Base-by-base conservation (phyloP, 2,113 vertebrate species). In the Carettochelys insculpta region DNA sequence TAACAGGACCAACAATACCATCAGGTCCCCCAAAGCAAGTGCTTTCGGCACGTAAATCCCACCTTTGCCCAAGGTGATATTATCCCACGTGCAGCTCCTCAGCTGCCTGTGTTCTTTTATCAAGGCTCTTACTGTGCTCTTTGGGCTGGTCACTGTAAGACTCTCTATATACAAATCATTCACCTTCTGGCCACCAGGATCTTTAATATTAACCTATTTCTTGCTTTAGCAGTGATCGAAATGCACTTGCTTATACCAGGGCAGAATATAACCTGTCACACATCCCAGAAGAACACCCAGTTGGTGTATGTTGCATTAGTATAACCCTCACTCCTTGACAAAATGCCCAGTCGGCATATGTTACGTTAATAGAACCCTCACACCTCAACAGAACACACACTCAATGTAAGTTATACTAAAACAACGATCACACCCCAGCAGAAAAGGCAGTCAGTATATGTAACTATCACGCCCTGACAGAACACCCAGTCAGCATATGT, bases 61-160 rank as follows among this genome's bases (percentile, higher is more conserved):
- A 45, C 41, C 1, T 51, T 13, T 43, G 48, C 84, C 68, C 79
- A 31, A 77, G 87, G 83, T 89, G 92, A 38, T 94, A 80, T 78
- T 90, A 90, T 92, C 90, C 95, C 94, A 93, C 92, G 24, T 81
- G 84, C 51, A 1, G 0, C 34, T 27, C 77, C 87, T 1, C 90
- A 90, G 82, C 91, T 89, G 84, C 78, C 38, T 61, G 87, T 73
- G 73, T 93, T 85, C 90, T 75, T 10, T 38, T 5, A 47, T 22
- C 50, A 48, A 29, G 75, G 83, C 73, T 73, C 75, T 86, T 84
- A 76, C 83, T 38, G 71, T 0, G 54, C 45, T 81, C 71, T 86
- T 0, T 1, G 86, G 80, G 75, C 93, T 88, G 85, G 75, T 50
- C 0, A 1, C 56, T 82, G 38, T 0, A 45, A 80, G 79, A 19